Evolutionary conservation across 2,797 vertebrate species (phyloP).

Genomic region (Smutsia temminckii): DNA sequence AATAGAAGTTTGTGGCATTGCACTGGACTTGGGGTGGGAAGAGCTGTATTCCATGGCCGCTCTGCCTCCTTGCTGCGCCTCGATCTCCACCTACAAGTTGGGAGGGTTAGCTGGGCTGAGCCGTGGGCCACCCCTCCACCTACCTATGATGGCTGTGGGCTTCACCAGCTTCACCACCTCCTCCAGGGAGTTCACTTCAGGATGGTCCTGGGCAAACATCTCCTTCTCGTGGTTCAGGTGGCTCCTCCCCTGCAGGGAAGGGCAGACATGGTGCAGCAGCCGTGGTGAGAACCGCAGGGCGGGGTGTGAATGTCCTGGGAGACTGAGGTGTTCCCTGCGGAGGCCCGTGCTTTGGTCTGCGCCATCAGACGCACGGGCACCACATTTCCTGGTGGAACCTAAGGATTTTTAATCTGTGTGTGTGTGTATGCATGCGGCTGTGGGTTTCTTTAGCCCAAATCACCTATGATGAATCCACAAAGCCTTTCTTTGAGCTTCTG

Average conservation of each 20-base stretch:
- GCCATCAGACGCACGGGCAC: neutral
- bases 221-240: slow-evolving; percentile 95
- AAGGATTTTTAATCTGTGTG: neutral
- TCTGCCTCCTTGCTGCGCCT: neutral
- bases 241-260: slow-evolving; percentile 87
- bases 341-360: neutral
- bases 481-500: neutral
- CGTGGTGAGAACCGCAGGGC: neutral
- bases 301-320: neutral
- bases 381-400: neutral
- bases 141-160: slow-evolving; percentile 96
- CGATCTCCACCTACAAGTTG: slow-evolving; percentile 33
- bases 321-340: neutral
- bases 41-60: neutral
- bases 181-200: slow-evolving; percentile 91
- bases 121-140: neutral
- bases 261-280: neutral
- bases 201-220: slow-evolving; percentile 95
- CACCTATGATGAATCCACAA: neutral
- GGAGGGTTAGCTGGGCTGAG: slow-evolving; percentile 26
- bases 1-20: neutral
- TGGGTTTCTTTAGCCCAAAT: neutral
- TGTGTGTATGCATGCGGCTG: neutral
- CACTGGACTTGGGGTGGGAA: neutral
- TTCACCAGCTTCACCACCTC: slow-evolving; percentile 95